These are phyloP conservation scores for Aythya baeri DNA, from an alignment of 2,113 vertebrate species.

Conservation along the genomic window DNA sequence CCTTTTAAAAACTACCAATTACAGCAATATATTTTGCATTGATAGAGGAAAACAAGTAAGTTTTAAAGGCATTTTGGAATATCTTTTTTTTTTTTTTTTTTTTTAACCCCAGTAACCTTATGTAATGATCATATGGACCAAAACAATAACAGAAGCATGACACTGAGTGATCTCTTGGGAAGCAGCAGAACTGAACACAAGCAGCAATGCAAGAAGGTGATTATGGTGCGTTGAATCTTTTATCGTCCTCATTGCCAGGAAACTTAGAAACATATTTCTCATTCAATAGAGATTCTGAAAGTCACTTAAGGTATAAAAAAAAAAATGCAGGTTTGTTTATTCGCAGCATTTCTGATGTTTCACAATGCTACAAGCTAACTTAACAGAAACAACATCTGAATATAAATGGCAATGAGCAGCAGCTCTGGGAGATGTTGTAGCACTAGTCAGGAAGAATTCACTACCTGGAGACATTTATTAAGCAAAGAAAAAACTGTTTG, in stretches of 20 bases:
- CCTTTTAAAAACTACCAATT: not conserved
- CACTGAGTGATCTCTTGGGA: conserved; percentile 25
- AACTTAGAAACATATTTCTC: not conserved
- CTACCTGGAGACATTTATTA: conserved; percentile 47
- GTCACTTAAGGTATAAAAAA: conserved; percentile 19
- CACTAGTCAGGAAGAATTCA: conserved; percentile 17
- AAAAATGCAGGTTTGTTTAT: not conserved
- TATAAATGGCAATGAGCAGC: conserved; percentile 36
- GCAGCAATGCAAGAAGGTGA: not conserved
- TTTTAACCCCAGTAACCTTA: conserved; percentile 45
- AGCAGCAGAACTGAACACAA: conserved; percentile 18
- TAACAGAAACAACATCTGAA: conserved; percentile 45
- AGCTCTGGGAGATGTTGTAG: conserved; percentile 46
- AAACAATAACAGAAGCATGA: not conserved
- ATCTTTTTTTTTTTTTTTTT: conserved; percentile 25
- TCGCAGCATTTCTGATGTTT: conserved; percentile 8
- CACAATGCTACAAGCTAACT: not conserved
- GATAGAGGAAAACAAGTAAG: not conserved
- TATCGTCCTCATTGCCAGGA: conserved; percentile 7
- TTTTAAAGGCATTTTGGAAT: not conserved
- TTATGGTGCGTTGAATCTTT: conserved; percentile 19
- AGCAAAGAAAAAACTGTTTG: conserved; percentile 9
- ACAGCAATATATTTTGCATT: not conserved
- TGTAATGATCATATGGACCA: not conserved
- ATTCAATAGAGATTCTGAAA: not conserved